Conservation (phyloP, 2,113 vertebrate genomes). For the Silurus asotus region DNA sequence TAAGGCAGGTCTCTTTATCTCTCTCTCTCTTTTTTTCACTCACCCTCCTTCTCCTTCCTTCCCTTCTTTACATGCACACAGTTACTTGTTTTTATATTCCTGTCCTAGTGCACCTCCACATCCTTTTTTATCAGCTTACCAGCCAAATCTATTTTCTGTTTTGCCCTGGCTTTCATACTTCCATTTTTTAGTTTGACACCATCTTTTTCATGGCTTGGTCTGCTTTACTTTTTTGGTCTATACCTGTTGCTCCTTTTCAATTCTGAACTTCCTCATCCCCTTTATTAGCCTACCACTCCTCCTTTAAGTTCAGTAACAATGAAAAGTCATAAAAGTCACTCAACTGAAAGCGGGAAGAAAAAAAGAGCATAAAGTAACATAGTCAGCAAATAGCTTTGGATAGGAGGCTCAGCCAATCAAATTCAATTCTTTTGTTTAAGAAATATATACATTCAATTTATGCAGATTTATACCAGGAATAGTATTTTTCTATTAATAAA, state of each 20-base stretch:
- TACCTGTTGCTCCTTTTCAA: no score
- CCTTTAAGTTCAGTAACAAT: conserved; percentile 62
- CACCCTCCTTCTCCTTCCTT: neutral
- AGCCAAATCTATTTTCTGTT: neutral
- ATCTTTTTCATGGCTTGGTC: conserved; percentile 2
- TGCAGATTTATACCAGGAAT: no score
- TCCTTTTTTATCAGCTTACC: neutral
- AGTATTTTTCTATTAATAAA: no score
- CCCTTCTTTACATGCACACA: neutral
- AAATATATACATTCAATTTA: no score
- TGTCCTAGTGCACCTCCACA: neutral
- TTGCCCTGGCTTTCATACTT: neutral
- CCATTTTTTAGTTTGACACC: neutral
- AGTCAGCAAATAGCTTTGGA: neutral
- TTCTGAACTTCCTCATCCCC: no score
- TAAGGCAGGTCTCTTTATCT: neutral
- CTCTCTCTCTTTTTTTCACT: neutral
- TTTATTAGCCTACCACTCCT: conserved; percentile 38
- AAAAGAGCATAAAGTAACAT: conserved; percentile 17
- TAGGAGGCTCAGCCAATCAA: conserved; percentile 49
- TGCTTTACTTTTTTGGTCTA: no score
- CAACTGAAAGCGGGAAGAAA: conserved; percentile 27
- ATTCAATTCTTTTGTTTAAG: neutral
- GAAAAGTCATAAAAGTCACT: conserved; percentile 56
- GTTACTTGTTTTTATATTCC: neutral